These are phyloP conservation scores for Nymphalis c-album DNA, from an alignment of 2,888 invertebrate genomes.

Conservation along the genomic window DNA sequence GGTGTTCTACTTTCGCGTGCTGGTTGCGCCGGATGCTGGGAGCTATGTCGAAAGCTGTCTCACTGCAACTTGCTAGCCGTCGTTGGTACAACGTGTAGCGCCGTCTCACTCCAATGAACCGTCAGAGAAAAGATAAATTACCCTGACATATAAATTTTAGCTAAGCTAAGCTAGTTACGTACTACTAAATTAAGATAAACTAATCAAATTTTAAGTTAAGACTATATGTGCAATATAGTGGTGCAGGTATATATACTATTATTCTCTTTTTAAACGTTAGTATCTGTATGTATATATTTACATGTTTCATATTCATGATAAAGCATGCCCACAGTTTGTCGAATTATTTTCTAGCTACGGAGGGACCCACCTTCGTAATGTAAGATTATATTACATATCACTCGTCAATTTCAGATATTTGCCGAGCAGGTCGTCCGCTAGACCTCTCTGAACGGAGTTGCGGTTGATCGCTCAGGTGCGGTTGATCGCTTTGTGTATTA, in stretches of 20 bases:
- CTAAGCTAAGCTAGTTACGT: background rate
- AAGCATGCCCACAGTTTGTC: too few species aligned
- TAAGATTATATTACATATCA: too few species aligned
- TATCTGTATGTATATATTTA: too few species aligned
- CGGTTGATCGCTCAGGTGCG: too few species aligned
- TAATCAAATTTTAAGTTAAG: background rate
- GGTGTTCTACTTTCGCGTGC: constrained; percentile 49
- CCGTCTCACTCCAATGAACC: constrained; percentile 18
- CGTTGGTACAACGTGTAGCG: constrained; percentile 12
- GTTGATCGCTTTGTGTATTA: too few species aligned
- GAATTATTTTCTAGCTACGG: too few species aligned
- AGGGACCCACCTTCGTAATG: too few species aligned
- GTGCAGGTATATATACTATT: background rate
- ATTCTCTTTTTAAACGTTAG: too few species aligned
- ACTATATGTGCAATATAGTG: background rate
- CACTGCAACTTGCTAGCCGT: constrained; percentile 22
- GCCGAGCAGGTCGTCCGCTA: too few species aligned
- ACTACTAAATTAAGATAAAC: constrained; percentile 12
- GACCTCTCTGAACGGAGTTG: too few species aligned
- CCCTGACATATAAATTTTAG: constrained; percentile 6
- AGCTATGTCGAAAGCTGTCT: constrained; percentile 48
- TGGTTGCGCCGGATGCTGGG: constrained; percentile 45
- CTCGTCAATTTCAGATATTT: too few species aligned
- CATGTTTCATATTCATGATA: too few species aligned
- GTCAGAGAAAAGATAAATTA: constrained; percentile 11